Base-by-base conservation (phyloP, 2,888 invertebrate species). In the Pharmacophagus antenor region DNA sequence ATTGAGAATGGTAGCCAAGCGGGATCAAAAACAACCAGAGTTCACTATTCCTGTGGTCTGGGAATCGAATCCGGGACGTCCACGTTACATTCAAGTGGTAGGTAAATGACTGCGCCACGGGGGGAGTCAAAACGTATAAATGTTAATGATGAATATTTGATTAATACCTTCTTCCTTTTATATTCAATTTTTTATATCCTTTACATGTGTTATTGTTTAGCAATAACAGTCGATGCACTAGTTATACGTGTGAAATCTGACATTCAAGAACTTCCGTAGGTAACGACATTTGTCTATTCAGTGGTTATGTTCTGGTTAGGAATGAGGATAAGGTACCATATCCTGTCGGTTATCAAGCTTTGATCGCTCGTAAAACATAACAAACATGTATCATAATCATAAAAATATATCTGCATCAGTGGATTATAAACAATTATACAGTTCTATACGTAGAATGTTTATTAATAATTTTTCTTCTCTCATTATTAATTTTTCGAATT, bases 351-450 rank as follows among this genome's bases (percentile, higher is more conserved):
- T 15, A 31, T 12, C 2, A 10, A 31, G 31, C 15, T 12, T 15
- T 15, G 10, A 10, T 15, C 31, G 15, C 31, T 31, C 15, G 31
- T 31, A 31, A 31, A 31, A n/a, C n/a, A n/a, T n/a, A n/a, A n/a
- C n/a, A n/a, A n/a, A 37, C 25, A 55, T 47, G 27, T 55, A 37
- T 48, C 55, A 23, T 37, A 18, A 17, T 8, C 21, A 27, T 27
- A 22, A 47, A 21, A 37, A 10, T 15, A 15, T 31, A 12, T 31
- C 15, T 15, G 15, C 12, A 31, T 31, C 31, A 31, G 31, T 31
- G 31, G 15, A 31, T 31, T 31, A 31, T 31, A 31, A 31, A 31
- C 31, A 31, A 12, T 8, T 31, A 31, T 31, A 1, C 15, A 10
- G 3, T 31, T 12, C 8, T 27, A 7, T 10, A 31, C 15, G 10